Conservation (phyloP, 2,888 invertebrate genomes). For the Tetragonula carbonaria region DNA sequence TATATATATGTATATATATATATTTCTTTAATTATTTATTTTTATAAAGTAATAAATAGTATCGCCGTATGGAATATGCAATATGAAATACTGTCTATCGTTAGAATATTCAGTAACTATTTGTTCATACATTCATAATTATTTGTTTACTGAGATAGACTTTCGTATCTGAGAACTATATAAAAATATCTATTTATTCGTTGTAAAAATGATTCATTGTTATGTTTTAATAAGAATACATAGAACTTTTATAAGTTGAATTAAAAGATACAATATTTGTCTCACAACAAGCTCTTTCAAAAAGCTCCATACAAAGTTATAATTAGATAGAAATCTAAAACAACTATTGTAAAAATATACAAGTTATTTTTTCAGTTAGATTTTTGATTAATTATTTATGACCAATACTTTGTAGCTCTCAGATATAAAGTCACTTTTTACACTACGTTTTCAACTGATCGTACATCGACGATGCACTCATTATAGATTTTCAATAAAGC, state of each 20-base stretch:
- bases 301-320: not conserved
- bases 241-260: constrained; percentile 9
- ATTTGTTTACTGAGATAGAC: constrained; percentile 62
- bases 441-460: constrained; percentile 49
- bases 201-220: constrained; percentile 37
- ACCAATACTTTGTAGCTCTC: constrained; percentile 59
- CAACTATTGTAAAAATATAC: not conserved
- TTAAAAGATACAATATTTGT: constrained; percentile 17
- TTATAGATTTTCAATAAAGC: constrained; percentile 67
- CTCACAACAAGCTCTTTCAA: not conserved
- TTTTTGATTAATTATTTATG: not conserved
- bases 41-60: constrained; percentile 73
- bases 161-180: constrained; percentile 68
- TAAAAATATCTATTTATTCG: constrained; percentile 33
- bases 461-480: constrained; percentile 56
- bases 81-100: constrained; percentile 73
- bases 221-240: not conserved
- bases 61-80: constrained; percentile 76
- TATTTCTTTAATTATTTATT: constrained; percentile 33
- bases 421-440: constrained; percentile 62
- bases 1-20: constrained; percentile 38
- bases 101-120: constrained; percentile 71
- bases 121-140: constrained; percentile 57
- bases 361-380: not conserved
- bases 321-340: constrained; percentile 21